Evolutionary conservation across 2,113 vertebrate species (phyloP).

Genomic region (Syngnathus floridae): DNA sequence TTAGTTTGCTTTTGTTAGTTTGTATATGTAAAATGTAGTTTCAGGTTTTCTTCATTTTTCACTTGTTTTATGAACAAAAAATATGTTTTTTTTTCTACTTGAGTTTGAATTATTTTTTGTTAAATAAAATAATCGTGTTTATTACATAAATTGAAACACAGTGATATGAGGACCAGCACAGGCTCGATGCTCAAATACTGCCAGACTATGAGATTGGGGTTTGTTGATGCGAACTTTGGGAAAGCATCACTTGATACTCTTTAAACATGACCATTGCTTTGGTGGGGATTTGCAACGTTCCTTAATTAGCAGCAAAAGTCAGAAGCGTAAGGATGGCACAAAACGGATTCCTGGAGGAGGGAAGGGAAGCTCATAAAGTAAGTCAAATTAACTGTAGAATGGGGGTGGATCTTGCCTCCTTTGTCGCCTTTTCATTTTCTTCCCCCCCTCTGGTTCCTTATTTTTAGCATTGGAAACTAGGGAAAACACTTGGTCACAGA

Average conservation of each 20-base stretch:
- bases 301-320: constrained; percentile 23
- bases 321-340: constrained; percentile 23
- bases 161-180: constrained; percentile 29
- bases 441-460: constrained; percentile 38
- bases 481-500: constrained; percentile 78
- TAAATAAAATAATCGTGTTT: no score
- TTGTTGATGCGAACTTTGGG: constrained; percentile 33
- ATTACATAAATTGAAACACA: background rate
- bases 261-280: constrained; percentile 15
- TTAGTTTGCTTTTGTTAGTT: no score
- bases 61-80: no score
- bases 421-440: constrained; percentile 40
- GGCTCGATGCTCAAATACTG: constrained; percentile 23
- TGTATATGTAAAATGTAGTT: no score
- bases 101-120: no score
- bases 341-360: constrained; percentile 50
- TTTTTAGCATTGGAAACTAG: constrained; percentile 68
- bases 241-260: constrained; percentile 20
- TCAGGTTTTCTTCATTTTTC: no score
- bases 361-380: constrained; percentile 62
- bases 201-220: constrained; percentile 31
- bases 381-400: constrained; percentile 73
- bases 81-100: no score
- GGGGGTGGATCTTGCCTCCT: constrained; percentile 57
- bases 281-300: constrained; percentile 11